Percentiles rank a stretch among this genome's conserved stretches.
These are phyloP conservation scores for Holotrichia oblita DNA, from an alignment of 1,140 invertebrate species.

Conservation along the genomic window DNA sequence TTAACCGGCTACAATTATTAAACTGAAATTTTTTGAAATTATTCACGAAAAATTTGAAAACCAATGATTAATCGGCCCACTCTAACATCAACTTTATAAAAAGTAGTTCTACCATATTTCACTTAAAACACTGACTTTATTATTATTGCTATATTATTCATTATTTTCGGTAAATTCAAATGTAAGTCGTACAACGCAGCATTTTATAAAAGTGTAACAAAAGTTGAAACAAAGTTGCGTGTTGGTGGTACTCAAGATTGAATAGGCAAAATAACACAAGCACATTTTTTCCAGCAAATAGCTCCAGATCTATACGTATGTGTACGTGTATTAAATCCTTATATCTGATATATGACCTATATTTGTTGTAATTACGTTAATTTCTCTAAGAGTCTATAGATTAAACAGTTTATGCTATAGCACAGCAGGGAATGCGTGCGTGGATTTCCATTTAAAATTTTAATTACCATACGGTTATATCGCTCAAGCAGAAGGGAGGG, in stretches of 20 bases:
- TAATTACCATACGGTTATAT: slow-evolving; percentile 14
- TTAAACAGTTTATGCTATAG: background rate
- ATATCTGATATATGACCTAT: slow-evolving; percentile 32
- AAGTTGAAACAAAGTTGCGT: background rate
- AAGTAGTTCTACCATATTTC: background rate
- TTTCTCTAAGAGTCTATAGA: background rate
- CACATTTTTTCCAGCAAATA: slow-evolving; percentile 5
- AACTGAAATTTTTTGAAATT: too few relatives aligned
- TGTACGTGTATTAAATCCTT: background rate
- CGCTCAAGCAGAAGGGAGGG: background rate
- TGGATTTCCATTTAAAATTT: slow-evolving; percentile 29
- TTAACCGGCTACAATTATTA: too few relatives aligned
- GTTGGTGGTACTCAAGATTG: background rate
- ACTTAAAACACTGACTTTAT: background rate
- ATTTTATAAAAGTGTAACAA: background rate
- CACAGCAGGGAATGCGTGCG: background rate
- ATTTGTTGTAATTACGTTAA: slow-evolving; percentile 32
- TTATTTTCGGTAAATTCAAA: background rate
- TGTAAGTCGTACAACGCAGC: background rate
- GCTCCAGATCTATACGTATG: background rate
- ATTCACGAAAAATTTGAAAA: too few relatives aligned
- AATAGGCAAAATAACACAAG: slow-evolving; percentile 14
- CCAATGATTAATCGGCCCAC: background rate
- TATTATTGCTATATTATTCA: background rate
- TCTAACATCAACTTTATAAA: too few relatives aligned